Conservation (phyloP, 2,113 vertebrate species). For the Esox niger region DNA sequence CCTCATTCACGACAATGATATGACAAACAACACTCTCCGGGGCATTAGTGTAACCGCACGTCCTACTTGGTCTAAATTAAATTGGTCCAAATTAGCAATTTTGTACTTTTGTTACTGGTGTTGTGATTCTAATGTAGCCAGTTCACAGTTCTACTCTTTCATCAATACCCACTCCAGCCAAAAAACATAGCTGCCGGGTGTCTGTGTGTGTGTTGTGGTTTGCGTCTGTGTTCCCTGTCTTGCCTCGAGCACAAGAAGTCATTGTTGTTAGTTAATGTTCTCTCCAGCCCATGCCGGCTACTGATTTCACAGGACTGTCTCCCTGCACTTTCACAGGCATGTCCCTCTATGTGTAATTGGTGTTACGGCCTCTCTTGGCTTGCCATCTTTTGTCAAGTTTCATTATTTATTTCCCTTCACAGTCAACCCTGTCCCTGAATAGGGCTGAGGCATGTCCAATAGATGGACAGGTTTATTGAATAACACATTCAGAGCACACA, state of each 20-base stretch:
- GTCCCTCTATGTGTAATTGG: slow-evolving; percentile 37
- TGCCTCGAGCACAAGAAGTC: slow-evolving; percentile 47
- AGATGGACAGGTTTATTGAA: slow-evolving; percentile 14
- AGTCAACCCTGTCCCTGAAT: neutral
- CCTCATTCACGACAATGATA: slow-evolving; percentile 29
- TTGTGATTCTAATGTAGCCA: slow-evolving; percentile 51
- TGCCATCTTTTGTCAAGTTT: slow-evolving; percentile 31
- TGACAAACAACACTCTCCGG: slow-evolving; percentile 31
- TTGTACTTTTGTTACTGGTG: slow-evolving; percentile 45
- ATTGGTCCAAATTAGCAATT: slow-evolving; percentile 26
- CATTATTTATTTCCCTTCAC: slow-evolving; percentile 26
- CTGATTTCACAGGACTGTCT: slow-evolving; percentile 43
- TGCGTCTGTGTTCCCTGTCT: slow-evolving; percentile 31
- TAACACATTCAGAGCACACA: slow-evolving; percentile 4
- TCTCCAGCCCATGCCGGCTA: slow-evolving; percentile 39
- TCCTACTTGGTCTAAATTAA: slow-evolving; percentile 41
- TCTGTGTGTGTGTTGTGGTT: neutral
- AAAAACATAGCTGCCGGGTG: slow-evolving; percentile 44
- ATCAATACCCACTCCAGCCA: slow-evolving; percentile 59
- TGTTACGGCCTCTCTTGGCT: slow-evolving; percentile 28
- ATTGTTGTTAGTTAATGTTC: slow-evolving; percentile 48
- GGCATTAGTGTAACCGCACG: slow-evolving; percentile 53
- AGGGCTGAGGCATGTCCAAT: slow-evolving; percentile 8
- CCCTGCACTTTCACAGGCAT: slow-evolving; percentile 32
- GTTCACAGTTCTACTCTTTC: slow-evolving; percentile 51